These are phyloP conservation scores for Mormyrus lacerda DNA, from an alignment of 2,113 vertebrate genomes.

Conservation along the genomic window DNA sequence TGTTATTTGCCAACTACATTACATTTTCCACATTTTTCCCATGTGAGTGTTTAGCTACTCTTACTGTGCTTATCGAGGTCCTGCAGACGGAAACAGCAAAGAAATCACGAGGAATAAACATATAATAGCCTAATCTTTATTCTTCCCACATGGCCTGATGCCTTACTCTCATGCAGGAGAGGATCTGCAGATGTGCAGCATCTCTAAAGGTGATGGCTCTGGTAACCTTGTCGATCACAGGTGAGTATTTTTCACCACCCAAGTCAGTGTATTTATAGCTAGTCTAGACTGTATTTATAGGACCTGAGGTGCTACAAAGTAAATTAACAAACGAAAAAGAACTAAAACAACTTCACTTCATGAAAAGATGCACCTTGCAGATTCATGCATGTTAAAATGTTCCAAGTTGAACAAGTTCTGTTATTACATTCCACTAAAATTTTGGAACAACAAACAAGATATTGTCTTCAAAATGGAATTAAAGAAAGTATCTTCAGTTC, in stretches of 20 bases:
- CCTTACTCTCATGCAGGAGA: constrained; percentile 24
- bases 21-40: constrained; percentile 27
- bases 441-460: background rate
- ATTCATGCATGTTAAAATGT: background rate
- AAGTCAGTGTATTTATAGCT: background rate
- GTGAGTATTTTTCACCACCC: background rate
- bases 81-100: constrained; percentile 50
- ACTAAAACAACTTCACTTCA: background rate
- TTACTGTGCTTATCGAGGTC: constrained; percentile 52
- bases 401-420: background rate
- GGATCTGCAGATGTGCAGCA: background rate
- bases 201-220: background rate
- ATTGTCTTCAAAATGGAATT: background rate
- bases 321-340: background rate
- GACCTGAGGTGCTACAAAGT: background rate
- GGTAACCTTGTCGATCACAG: background rate
- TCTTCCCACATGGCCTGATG: constrained; percentile 43
- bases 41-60: constrained; percentile 18
- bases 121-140: constrained; percentile 48
- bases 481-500: background rate
- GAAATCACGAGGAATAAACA: constrained; percentile 41
- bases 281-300: background rate
- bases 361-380: background rate
- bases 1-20: constrained; percentile 49
- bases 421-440: background rate